phyloP scores from a whole-genome alignment of 2,888 invertebrate genomes.

The Sinodicranocentrus sp. region DNA sequence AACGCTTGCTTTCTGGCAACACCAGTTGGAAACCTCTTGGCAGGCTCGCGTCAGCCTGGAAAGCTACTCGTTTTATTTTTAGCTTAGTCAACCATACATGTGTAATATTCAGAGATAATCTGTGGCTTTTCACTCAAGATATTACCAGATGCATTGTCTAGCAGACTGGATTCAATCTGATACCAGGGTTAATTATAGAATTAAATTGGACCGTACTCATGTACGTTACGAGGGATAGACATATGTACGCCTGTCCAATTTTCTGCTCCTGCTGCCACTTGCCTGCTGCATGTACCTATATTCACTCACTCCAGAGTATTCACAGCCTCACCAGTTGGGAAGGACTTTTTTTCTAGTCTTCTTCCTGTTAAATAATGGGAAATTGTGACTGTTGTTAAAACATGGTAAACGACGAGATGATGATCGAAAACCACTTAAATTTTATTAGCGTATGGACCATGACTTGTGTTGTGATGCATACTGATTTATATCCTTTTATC shows the following conservation, averaged over 20 bases:
- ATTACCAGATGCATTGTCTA: constrained; percentile 1
- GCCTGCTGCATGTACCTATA: too few species aligned
- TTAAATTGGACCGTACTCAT: not conserved
- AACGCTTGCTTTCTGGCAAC: not conserved
- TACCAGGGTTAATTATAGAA: constrained; percentile 20
- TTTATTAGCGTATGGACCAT: constrained; percentile 12
- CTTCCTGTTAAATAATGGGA: too few species aligned
- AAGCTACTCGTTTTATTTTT: constrained; percentile 25
- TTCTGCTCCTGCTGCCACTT: too few species aligned
- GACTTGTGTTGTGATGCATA: constrained; percentile 25
- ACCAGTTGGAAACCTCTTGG: constrained; percentile 17
- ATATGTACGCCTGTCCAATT: too few species aligned
- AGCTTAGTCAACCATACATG: not conserved
- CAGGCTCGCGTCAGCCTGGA: constrained; percentile 25
- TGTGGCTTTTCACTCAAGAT: not conserved
- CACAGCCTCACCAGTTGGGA: too few species aligned
- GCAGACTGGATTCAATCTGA: not conserved
- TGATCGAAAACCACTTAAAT: constrained; percentile 35
- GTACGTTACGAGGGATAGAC: too few species aligned
- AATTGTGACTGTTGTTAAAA: too few species aligned
- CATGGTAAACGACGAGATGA: not conserved
- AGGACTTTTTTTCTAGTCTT: too few species aligned
- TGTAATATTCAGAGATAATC: not conserved
- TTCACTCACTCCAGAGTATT: too few species aligned
- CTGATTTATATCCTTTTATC: constrained; percentile 11